A percentile compares a stretch with the other conserved stretches of the same genome.
These are phyloP conservation scores for Delphinus delphis DNA, from an alignment of 2,113 vertebrate genomes.

Conservation along the genomic window DNA sequence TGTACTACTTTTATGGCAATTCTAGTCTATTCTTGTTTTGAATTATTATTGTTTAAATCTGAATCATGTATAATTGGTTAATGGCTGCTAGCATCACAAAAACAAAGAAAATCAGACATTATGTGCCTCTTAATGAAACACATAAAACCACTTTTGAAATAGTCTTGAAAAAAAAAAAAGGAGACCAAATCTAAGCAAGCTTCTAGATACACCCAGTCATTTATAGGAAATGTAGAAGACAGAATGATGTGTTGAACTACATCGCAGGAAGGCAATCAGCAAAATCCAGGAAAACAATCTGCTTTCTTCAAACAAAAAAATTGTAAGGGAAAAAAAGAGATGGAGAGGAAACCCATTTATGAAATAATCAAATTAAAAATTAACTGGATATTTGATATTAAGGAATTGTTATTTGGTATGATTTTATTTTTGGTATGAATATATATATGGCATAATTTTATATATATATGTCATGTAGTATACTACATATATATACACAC, in stretches of 20 bases:
- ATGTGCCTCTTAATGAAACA: neutral
- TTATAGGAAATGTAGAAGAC: conserved; percentile 42
- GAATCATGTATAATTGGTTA: conserved; percentile 17
- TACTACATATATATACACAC: neutral
- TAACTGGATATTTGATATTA: conserved; percentile 12
- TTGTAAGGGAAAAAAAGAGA: neutral
- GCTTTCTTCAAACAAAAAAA: conserved; percentile 12
- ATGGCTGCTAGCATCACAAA: conserved; percentile 21
- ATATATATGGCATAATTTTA: neutral
- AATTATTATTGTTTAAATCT: conserved; percentile 45
- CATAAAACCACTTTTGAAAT: conserved; percentile 12
- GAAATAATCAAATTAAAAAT: conserved; percentile 47
- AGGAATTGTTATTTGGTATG: neutral
- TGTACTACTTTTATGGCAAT: neutral
- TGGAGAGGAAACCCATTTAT: neutral
- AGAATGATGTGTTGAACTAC: neutral
- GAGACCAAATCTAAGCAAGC: neutral
- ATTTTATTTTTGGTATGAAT: neutral
- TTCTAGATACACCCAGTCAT: neutral
- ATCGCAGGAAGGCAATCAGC: neutral
- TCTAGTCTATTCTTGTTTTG: conserved; percentile 18
- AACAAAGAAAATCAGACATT: conserved; percentile 19
- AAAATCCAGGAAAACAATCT: conserved; percentile 14
- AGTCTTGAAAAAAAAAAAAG: neutral
- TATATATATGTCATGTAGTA: neutral